These are phyloP conservation scores for Porites lobata DNA, from an alignment of 92 coral and sea anemone species.

Conservation along the genomic window DNA sequence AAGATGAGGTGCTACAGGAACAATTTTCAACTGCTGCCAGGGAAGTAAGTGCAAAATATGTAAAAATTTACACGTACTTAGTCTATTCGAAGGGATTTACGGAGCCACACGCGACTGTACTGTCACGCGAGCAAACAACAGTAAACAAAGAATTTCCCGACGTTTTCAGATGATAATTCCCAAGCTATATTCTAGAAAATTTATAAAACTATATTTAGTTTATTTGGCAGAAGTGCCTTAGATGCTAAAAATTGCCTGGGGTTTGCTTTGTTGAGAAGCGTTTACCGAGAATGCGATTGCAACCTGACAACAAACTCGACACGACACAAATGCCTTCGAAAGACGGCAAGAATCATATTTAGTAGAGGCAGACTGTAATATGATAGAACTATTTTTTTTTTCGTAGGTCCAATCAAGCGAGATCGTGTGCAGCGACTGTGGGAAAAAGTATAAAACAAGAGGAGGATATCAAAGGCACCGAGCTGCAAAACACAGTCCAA, in stretches of 20 bases:
- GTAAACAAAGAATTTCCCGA: slow-evolving; percentile 14
- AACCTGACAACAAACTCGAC: no score
- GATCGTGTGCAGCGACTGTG: slow-evolving; percentile 41
- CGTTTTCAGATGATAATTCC: slow-evolving; percentile 19
- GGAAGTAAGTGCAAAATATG: slow-evolving; percentile 59
- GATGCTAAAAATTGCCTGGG: no score
- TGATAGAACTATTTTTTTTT: neutral
- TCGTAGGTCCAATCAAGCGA: slow-evolving; percentile 45
- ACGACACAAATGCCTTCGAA: no score
- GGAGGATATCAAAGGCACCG: slow-evolving; percentile 52
- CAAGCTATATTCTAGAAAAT: slow-evolving; percentile 23
- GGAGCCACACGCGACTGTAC: slow-evolving; percentile 21
- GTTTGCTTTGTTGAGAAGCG: no score
- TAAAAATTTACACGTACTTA: neutral
- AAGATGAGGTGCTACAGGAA: slow-evolving; percentile 64
- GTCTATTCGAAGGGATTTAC: slow-evolving; percentile 14
- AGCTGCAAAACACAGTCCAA: slow-evolving; percentile 55
- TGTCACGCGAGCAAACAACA: slow-evolving; percentile 20
- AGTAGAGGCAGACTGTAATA: no score
- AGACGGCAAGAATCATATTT: no score
- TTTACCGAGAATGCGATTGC: no score
- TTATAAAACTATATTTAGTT: no score
- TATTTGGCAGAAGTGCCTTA: no score
- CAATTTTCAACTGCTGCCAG: slow-evolving; percentile 64
- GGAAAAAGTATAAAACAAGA: slow-evolving; percentile 48